phyloP scores from a whole-genome alignment of 2,888 invertebrate genomes.

The Nomada fabriciana region DNA sequence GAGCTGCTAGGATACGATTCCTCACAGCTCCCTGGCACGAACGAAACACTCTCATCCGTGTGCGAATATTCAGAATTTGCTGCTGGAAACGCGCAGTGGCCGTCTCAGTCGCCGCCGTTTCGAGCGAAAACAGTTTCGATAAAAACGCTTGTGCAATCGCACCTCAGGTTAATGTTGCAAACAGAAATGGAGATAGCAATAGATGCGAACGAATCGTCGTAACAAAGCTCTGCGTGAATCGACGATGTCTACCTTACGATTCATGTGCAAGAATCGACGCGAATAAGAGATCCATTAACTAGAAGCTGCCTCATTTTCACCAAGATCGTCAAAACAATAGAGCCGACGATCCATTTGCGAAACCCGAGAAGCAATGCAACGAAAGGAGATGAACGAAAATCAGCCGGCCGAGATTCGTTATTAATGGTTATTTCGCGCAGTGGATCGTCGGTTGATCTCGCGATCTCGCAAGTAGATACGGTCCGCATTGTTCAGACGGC shows the following conservation, averaged over 20 bases:
- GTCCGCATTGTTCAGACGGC: constrained; percentile 55
- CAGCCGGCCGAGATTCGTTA: constrained; percentile 56
- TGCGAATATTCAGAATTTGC: constrained; percentile 30
- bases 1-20: constrained; percentile 39
- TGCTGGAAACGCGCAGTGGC: background rate
- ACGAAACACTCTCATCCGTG: too few species aligned
- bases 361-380: background rate
- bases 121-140: constrained; percentile 3
- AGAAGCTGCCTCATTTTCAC: background rate
- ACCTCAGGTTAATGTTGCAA: too few species aligned
- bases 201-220: too few species aligned
- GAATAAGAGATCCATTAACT: constrained; percentile 2
- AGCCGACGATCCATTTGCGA: constrained; percentile 6
- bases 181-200: too few species aligned
- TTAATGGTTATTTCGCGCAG: constrained; percentile 62
- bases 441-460: constrained; percentile 55
- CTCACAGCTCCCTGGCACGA: too few species aligned
- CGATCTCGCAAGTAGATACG: constrained; percentile 56
- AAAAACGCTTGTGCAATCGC: background rate
- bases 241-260: background rate
- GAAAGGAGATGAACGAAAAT: constrained; percentile 34
- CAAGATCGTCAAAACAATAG: constrained; percentile 4
- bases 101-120: constrained; percentile 3
- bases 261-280: background rate
- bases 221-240: too few species aligned